These are phyloP conservation scores for Cerastoderma edule DNA, from an alignment of 2,888 invertebrate genomes.

Conservation along the genomic window DNA sequence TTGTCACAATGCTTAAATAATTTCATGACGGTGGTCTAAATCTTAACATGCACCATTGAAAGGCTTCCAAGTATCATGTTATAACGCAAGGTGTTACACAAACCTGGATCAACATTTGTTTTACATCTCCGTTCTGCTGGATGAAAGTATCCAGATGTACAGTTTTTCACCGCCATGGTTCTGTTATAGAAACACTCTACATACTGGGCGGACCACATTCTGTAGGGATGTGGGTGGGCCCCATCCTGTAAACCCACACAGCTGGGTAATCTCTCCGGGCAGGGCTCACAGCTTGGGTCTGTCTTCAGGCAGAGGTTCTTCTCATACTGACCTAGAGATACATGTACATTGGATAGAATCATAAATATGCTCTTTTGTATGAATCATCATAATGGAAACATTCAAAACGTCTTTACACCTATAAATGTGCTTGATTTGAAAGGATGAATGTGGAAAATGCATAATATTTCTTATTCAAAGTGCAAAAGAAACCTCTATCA, in stretches of 20 bases:
- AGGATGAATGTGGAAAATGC: too few relatives aligned
- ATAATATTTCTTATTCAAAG: too few relatives aligned
- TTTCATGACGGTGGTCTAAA: too few relatives aligned
- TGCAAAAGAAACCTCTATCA: too few relatives aligned
- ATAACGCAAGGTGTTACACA: neutral
- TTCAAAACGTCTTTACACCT: neutral
- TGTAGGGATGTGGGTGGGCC: conserved; percentile 45
- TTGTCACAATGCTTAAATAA: too few relatives aligned
- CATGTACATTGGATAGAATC: too few relatives aligned
- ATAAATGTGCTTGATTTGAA: neutral
- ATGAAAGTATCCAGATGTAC: conserved; percentile 51
- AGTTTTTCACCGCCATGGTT: conserved; percentile 52
- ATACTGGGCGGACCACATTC: conserved; percentile 49
- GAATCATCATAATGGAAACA: neutral
- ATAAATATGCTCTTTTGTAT: too few relatives aligned
- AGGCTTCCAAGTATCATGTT: too few relatives aligned
- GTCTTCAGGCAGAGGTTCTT: conserved; percentile 58
- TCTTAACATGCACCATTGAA: too few relatives aligned
- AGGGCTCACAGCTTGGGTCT: conserved; percentile 55
- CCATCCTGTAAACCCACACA: conserved; percentile 61
- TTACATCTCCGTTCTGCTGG: conserved; percentile 49
- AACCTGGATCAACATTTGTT: conserved; percentile 52
- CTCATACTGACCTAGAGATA: conserved; percentile 60
- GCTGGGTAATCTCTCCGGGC: conserved; percentile 60
- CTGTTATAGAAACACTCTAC: conserved; percentile 57